A percentile compares a stretch with the other conserved stretches of the same genome.
These are phyloP conservation scores for Menura novaehollandiae DNA, from an alignment of 2,113 vertebrate species.

Conservation along the genomic window DNA sequence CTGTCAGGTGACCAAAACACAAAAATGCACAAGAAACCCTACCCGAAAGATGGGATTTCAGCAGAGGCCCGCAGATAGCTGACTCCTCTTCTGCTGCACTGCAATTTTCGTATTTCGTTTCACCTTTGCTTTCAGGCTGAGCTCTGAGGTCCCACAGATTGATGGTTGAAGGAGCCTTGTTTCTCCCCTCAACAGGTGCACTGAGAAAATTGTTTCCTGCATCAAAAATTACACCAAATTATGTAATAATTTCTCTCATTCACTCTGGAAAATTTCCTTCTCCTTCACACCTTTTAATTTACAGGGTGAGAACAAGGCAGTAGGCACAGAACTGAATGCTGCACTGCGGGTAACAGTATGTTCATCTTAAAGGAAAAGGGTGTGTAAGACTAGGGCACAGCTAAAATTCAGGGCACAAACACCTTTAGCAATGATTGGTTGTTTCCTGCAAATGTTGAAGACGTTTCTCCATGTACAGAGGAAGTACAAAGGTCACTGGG, in stretches of 20 bases:
- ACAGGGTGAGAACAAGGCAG: background rate
- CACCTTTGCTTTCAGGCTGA: conserved; percentile 96
- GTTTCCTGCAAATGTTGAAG: conserved; percentile 36
- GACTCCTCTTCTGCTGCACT: conserved; percentile 86
- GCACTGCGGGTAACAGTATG: background rate
- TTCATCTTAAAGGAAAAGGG: background rate
- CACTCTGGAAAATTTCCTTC: conserved; percentile 7
- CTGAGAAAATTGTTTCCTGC: conserved; percentile 75
- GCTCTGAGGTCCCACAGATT: conserved; percentile 86
- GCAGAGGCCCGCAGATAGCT: conserved; percentile 88
- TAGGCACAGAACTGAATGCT: background rate
- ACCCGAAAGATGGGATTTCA: conserved; percentile 93
- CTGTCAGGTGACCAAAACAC: conserved; percentile 92
- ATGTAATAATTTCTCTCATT: conserved; percentile 56
- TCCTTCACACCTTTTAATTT: conserved; percentile 46
- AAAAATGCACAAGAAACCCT: conserved; percentile 88
- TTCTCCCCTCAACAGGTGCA: conserved; percentile 74
- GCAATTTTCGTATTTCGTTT: conserved; percentile 99
- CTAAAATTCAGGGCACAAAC: conserved; percentile 41
- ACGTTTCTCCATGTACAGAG: background rate
- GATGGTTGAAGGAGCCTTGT: conserved; percentile 73
- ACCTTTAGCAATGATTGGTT: conserved; percentile 23
- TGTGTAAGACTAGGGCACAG: background rate
- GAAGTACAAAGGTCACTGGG: background rate
- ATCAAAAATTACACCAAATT: conserved; percentile 59